Base-by-base conservation (phyloP, 2,113 vertebrate genomes). In the Oncorhynchus keta region DNA sequence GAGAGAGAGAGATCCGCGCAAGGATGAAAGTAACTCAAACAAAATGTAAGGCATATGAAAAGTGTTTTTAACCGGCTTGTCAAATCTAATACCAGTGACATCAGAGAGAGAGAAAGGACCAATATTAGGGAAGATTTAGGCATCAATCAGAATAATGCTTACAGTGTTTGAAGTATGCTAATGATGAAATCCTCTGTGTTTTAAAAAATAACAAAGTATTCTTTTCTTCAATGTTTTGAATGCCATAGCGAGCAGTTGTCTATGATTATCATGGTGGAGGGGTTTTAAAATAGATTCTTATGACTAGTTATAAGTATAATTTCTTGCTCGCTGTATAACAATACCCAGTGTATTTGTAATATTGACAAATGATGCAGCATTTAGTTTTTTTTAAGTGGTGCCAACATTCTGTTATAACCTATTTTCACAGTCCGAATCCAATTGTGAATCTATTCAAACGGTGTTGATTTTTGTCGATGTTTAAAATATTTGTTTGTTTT, bases 151-250 rank as follows among this genome's bases (percentile, higher is more conserved):
- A 95, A 95, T 96, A 18, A 97, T 96, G 97, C 99, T 99, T 99
- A 98, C 96, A 99, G 96, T 97, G 96, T 97, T 97, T 97, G 95
- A 98, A 97, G 95, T 97, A 96, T 94, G 97, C 95, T 96, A 95
- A 97, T 95, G 94, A 96, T 95, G 92, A 95, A 95, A 95, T 92
- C 94, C 95, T 97, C 95, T 96, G 95, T 98, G 95, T 97, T 14
- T 96, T 90, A 93, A 95, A 28, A 28, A 95, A 96, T 92, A 93
- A 96, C 91, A 82, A 84, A 95, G 95, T 95, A 93, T 93, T 91
- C 85, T 91, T 94, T 95, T 95, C 92, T 92, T 92, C 92, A 93
- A 95, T 94, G 84, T 90, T 90, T 86, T 91, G 93, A 94, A 95
- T 94, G 95, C 96, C 96, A 95, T 96, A 94, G 93, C 92, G 93